Evolutionary conservation across 2,797 vertebrate species (phyloP), one percentile per base, ranked within the genome.

Genomic region (Petrocephalus sullivani): DNA sequence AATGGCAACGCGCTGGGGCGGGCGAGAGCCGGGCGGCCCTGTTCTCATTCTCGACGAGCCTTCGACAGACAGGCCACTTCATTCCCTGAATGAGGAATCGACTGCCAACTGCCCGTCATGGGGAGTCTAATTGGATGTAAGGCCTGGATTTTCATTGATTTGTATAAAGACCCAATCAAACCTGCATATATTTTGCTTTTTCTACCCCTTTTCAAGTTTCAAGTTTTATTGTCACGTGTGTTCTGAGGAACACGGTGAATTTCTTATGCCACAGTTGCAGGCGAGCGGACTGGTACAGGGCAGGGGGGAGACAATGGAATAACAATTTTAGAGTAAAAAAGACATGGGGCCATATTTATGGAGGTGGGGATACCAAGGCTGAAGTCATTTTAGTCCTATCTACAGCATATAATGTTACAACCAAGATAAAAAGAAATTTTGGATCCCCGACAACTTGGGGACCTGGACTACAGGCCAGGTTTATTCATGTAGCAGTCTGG

Each of bases 121-220:
- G 71, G 6, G 37, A 46, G 37, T 33, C 71, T 78, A 78, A 78
- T 78, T 78, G 71, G 71, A 78, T 6, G 37, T 78, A 46, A 78
- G 71, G 71, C 71, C 37, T 16, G 33, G 71, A 78, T 78, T 46
- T 78, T 78, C 71, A 78, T 78, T 78, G 71, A 78, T 46, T 78
- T 78, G 71, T 78, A 46, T 78, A 46, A 78, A 46, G 37, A 78
- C 71, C 14, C 71, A 78, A 78, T 78, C 71, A 46, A 33, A 78
- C 71, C 71, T 46, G 71, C 12, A 78, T 78, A 78, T 46, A n/a
- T 78, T 41, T 41, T 78, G 71, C 71, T 78, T 78, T 46, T 78
- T 16, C 33, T 78, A 78, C 37, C 71, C 37, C 5, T 41, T 41
- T 41, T 67, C 64, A 67, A 28, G 23, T 67, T 67, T 67, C 61